Base-by-base conservation (phyloP, 35 echinoderm and acorn worm species). In the Stichopus chloronotus region DNA sequence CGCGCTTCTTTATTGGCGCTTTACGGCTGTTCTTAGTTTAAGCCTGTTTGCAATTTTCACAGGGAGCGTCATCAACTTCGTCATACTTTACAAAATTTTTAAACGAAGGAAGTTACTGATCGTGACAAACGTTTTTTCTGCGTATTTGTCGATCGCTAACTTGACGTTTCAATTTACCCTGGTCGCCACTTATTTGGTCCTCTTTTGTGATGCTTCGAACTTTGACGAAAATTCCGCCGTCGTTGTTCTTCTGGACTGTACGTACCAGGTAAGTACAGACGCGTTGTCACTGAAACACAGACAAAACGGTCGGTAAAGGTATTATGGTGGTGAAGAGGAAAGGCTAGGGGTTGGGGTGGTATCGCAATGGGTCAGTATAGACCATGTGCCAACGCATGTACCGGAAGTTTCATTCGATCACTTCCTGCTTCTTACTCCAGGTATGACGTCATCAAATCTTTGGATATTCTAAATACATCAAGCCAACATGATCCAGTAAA, bases 251-350 rank as follows among this genome's bases (percentile, higher is more conserved):
- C 5, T 83, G 43, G 55, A 83, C 9, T 57, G 43, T 12, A 56
- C 55, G 7, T 83, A 56, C 80, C 7, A 55, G 80, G 80, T 83
- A 83, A 55, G 80, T 83, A 83, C 55, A 83, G 61, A 19, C 61
- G 30, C 30, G 30, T 43, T 43, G 30, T 43, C 30, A 43, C 30
- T 1, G 30, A 43, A 65, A 65, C 60, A 63, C 5, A 11, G 9
- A 65, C 7, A 4, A 9, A 65, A 65, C 19, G 30, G 30, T 43
- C 30, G 30, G 30, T 43, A 43, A 43, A 43, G 30, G 30, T 43
- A 43, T 43, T 1, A 43, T 43, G 30, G 30, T 43, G 30, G 30
- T 43, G 30, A 43, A 43, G 30, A 43, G 30, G 30, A 43, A 43
- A 3, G 30, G 30, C 30, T 43, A 43, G 30, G 30, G 30, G 30